Evolutionary conservation across 2,888 invertebrate species (phyloP).

Genomic region (Alsophila aescularia): DNA sequence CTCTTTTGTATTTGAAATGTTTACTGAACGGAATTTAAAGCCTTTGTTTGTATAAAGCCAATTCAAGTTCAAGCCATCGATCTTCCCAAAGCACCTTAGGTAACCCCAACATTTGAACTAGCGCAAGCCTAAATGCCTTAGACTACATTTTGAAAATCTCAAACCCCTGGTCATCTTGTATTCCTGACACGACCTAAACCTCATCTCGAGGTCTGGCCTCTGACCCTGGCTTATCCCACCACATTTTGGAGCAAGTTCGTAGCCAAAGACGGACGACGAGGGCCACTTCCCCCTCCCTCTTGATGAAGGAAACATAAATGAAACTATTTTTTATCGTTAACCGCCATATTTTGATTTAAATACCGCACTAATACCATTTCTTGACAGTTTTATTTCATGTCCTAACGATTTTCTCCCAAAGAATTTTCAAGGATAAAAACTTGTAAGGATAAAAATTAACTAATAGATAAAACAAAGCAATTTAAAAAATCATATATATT

Average conservation of each 20-base stretch:
- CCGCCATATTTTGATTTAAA: no score
- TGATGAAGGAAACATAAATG: no score
- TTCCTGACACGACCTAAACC: conserved; percentile 14
- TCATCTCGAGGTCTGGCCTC: conserved; percentile 13
- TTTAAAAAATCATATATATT: no score
- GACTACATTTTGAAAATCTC: not conserved
- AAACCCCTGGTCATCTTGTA: conserved; percentile 5
- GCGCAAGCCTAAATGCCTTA: not conserved
- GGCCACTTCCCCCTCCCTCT: not conserved
- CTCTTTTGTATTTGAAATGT: no score
- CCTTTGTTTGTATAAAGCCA: not conserved
- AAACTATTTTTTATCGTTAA: no score
- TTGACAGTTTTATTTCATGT: no score
- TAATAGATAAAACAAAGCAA: no score
- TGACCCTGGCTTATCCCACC: conserved; percentile 18
- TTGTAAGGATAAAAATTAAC: no score
- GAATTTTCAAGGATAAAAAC: no score
- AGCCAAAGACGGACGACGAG: not conserved
- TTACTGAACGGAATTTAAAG: not conserved
- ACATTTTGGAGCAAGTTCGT: not conserved
- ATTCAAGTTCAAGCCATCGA: not conserved
- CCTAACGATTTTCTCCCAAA: no score
- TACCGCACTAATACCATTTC: no score
- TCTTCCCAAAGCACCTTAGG: not conserved
- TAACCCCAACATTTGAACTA: not conserved